phyloP scores from a whole-genome alignment of 2,113 vertebrate genomes.

The Tachuris rubrigastra region DNA sequence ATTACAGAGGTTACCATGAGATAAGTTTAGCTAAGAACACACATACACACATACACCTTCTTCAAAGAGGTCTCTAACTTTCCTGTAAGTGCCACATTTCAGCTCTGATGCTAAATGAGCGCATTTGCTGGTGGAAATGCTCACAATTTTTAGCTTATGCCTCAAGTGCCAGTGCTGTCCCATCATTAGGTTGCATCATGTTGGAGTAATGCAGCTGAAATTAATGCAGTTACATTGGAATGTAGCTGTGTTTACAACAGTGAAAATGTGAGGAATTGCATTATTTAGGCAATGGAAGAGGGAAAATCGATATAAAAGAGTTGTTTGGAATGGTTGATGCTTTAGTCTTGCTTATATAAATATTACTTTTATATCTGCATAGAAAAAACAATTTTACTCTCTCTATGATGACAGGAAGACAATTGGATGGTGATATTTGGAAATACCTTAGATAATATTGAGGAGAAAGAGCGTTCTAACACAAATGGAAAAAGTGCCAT shows the following conservation, averaged over 20 bases:
- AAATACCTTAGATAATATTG: neutral
- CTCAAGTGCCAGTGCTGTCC: neutral
- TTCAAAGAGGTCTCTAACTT: neutral
- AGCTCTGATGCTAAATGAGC: neutral
- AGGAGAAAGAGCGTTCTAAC: neutral
- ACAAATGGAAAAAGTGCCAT: neutral
- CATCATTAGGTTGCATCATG: accelerated
- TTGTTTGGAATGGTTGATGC: neutral
- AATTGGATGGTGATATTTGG: neutral
- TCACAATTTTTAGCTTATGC: neutral
- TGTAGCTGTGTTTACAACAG: neutral
- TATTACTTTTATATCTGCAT: neutral
- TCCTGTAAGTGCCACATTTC: neutral
- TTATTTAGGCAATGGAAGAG: neutral
- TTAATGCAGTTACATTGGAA: neutral
- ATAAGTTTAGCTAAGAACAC: neutral
- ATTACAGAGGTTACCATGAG: neutral
- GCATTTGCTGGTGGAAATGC: neutral
- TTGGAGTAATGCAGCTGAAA: neutral
- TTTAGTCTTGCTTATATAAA: neutral
- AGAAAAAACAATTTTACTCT: neutral
- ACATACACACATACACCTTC: neutral
- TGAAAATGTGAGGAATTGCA: neutral
- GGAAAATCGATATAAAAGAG: neutral
- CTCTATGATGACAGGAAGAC: neutral